Evolutionary conservation across 2,113 vertebrate species (phyloP).

Genomic region (Aptenodytes forsteri): DNA sequence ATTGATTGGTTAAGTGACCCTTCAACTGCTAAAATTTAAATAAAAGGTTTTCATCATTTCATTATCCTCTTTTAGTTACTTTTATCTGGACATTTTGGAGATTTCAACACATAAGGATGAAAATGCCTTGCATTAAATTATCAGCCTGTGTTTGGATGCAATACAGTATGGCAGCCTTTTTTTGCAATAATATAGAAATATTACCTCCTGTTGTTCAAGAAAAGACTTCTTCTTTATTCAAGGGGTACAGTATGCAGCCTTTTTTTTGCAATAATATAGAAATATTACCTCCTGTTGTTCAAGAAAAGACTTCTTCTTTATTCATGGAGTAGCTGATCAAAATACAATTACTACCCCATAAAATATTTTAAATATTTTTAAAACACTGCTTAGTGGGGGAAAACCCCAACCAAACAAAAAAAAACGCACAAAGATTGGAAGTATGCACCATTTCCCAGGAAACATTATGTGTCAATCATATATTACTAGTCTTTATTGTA

Average conservation of each 20-base stretch:
- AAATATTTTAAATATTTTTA: background rate
- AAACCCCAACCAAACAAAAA: background rate
- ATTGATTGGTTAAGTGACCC: background rate
- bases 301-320: background rate
- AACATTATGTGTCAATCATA: background rate
- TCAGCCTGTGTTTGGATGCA: background rate
- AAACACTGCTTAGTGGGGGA: fast-evolving
- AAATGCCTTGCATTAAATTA: background rate
- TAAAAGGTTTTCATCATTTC: background rate
- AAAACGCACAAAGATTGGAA: background rate
- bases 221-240: background rate
- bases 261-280: background rate
- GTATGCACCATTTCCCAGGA: background rate
- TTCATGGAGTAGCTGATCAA: background rate
- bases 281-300: background rate
- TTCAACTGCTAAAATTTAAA: background rate
- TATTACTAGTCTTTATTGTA: background rate
- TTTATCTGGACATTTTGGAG: background rate
- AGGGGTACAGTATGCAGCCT: background rate
- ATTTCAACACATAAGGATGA: background rate
- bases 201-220: background rate
- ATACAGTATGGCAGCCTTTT: background rate
- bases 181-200: background rate
- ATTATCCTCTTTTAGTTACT: background rate
- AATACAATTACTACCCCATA: background rate